Evolutionary conservation across 2,113 vertebrate genomes (phyloP).

Genomic region (Elephantulus edwardii): DNA sequence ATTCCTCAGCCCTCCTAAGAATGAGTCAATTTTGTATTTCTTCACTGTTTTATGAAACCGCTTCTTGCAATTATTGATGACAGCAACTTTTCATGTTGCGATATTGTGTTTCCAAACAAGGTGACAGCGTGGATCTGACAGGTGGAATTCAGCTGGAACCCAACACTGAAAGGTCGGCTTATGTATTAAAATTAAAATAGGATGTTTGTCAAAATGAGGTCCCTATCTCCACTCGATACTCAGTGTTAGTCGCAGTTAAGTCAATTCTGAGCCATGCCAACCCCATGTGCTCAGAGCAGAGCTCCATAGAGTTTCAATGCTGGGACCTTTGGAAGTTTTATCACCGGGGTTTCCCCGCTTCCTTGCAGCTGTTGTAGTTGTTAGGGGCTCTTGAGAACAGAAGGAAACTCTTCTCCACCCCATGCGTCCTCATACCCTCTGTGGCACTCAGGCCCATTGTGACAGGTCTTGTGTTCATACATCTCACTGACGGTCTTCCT

Average conservation of each 20-base stretch:
- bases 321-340: background rate
- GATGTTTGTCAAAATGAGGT: background rate
- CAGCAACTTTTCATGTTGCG: conserved; percentile 38
- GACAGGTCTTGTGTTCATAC: too few relatives aligned
- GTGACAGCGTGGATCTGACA: conserved; percentile 4
- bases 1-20: background rate
- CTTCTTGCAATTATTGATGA: conserved; percentile 59
- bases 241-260: background rate
- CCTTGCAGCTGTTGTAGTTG: too few relatives aligned
- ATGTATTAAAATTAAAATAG: background rate
- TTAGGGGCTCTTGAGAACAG: too few relatives aligned
- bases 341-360: too few relatives aligned
- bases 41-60: conserved; percentile 69
- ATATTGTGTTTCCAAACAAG: conserved; percentile 66
- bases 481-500: too few relatives aligned
- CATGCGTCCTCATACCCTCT: too few relatives aligned
- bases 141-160: background rate
- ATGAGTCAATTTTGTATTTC: conserved; percentile 71
- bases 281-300: background rate
- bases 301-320: background rate
- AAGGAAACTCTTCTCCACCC: too few relatives aligned
- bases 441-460: too few relatives aligned
- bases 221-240: background rate
- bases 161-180: background rate
- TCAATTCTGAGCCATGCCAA: background rate